Conservation (phyloP, 1,140 invertebrate genomes). For the Melipona quadrifasciata region DNA sequence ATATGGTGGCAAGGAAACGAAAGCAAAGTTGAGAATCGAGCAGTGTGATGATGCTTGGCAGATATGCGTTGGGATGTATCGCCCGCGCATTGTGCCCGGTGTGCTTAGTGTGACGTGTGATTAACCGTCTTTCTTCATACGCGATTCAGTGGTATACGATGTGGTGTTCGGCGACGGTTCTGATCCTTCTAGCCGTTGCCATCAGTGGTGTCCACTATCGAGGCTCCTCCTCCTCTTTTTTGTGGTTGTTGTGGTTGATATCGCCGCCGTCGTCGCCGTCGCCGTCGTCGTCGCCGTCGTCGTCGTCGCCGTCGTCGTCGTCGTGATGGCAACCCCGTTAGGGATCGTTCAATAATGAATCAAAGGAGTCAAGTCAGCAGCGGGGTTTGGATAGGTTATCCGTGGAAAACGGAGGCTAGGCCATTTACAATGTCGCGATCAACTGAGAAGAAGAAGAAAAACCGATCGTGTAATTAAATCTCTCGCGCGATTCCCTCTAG, state of each 20-base stretch:
- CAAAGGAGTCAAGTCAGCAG: constrained; percentile 19
- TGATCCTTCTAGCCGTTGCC: constrained; percentile 64
- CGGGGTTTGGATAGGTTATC: background rate
- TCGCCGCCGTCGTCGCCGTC: constrained; percentile 47
- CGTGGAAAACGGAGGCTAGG: constrained; percentile 8
- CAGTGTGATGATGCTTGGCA: constrained; percentile 42
- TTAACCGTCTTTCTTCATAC: constrained; percentile 59
- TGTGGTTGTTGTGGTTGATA: constrained; percentile 18
- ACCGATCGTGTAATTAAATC: constrained; percentile 68
- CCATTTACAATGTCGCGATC: constrained; percentile 39
- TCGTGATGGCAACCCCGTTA: constrained; percentile 40
- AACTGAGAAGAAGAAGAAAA: constrained; percentile 50
- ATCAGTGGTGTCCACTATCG: constrained; percentile 69
- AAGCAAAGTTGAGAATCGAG: background rate
- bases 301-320: background rate
- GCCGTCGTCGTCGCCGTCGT: constrained; percentile 17
- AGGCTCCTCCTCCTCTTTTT: constrained; percentile 44
- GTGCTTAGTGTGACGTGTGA: constrained; percentile 75
- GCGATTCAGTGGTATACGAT: constrained; percentile 74
- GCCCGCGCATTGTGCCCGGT: constrained; percentile 56
- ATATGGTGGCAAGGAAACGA: constrained; percentile 3
- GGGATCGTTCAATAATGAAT: constrained; percentile 48
- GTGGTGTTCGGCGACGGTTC: constrained; percentile 73
- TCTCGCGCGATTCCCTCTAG: constrained; percentile 27
- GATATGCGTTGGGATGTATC: constrained; percentile 55